phyloP scores from a whole-genome alignment of 2,888 invertebrate species.

The Volucella inflata region DNA sequence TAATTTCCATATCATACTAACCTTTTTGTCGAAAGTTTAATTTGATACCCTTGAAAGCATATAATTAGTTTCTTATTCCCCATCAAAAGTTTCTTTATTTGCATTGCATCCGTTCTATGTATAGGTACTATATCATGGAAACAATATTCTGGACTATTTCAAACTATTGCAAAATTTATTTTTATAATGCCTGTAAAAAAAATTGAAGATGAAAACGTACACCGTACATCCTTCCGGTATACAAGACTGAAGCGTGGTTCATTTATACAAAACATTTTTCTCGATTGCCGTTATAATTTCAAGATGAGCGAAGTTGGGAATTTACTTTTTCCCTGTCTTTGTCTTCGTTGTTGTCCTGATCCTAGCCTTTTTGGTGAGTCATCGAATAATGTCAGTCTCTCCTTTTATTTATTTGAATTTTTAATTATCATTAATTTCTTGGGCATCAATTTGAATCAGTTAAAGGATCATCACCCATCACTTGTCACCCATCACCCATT shows the following conservation, averaged over 20 bases:
- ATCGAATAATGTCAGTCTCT: conserved; percentile 2
- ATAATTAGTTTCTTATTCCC: conserved; percentile 21
- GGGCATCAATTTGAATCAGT: conserved; percentile 63
- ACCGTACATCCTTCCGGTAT: background rate
- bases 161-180: conserved; percentile 58
- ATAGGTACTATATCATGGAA: conserved; percentile 3
- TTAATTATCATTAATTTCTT: conserved; percentile 63
- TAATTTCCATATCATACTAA: too few relatives aligned
- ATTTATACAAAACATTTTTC: too few relatives aligned
- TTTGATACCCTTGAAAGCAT: background rate
- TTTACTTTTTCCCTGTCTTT: background rate
- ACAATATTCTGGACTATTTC: conserved; percentile 31
- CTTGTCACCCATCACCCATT: conserved; percentile 31
- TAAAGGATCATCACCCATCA: conserved; percentile 51
- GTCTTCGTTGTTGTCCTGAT: background rate
- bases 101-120: background rate
- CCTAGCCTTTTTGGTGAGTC: background rate
- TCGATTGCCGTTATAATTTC: background rate
- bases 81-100: background rate
- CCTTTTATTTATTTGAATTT: conserved; percentile 58
- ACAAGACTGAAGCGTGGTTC: background rate
- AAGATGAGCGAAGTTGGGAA: background rate
- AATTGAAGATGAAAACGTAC: conserved; percentile 46
- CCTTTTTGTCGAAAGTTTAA: conserved; percentile 12
- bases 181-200: conserved; percentile 45